Evolutionary conservation across 1,140 invertebrate species (phyloP).

Genomic region (Drosophila bipectinata): DNA sequence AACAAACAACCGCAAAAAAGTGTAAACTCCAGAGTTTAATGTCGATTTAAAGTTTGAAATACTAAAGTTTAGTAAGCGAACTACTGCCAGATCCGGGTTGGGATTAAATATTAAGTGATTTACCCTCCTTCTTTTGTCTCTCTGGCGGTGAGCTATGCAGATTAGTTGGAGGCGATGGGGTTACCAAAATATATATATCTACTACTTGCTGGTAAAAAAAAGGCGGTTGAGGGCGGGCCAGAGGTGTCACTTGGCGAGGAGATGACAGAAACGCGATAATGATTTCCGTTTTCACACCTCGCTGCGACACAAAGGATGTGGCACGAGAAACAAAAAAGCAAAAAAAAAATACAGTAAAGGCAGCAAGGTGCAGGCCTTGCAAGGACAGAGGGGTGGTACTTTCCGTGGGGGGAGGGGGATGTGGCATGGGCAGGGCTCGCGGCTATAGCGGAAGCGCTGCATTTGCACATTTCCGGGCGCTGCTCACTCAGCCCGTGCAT

Average conservation of each 20-base stretch:
- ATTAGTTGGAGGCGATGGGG: too few relatives aligned
- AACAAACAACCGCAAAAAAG: conserved; percentile 21
- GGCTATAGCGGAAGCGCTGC: conserved; percentile 60
- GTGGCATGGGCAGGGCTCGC: background rate
- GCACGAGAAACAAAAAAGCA: conserved; percentile 28
- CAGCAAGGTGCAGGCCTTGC: background rate
- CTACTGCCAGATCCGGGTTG: too few relatives aligned
- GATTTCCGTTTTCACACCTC: conserved; percentile 65
- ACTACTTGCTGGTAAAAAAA: background rate
- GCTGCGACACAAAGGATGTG: conserved; percentile 42
- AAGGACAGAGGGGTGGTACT: background rate
- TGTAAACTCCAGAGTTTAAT: too few relatives aligned
- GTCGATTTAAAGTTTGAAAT: too few relatives aligned
- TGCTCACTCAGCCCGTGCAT: conserved; percentile 77
- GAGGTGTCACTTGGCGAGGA: conserved; percentile 10
- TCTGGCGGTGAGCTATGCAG: too few relatives aligned
- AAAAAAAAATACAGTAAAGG: background rate
- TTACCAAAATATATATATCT: too few relatives aligned
- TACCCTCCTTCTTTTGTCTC: background rate
- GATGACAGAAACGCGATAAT: conserved; percentile 53
- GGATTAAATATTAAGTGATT: too few relatives aligned
- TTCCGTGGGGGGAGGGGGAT: background rate
- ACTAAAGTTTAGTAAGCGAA: too few relatives aligned
- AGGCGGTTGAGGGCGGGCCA: background rate
- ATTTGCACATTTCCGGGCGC: conserved; percentile 79